Base-by-base conservation (phyloP, 2,113 vertebrate genomes). In the Albula glossodonta region DNA sequence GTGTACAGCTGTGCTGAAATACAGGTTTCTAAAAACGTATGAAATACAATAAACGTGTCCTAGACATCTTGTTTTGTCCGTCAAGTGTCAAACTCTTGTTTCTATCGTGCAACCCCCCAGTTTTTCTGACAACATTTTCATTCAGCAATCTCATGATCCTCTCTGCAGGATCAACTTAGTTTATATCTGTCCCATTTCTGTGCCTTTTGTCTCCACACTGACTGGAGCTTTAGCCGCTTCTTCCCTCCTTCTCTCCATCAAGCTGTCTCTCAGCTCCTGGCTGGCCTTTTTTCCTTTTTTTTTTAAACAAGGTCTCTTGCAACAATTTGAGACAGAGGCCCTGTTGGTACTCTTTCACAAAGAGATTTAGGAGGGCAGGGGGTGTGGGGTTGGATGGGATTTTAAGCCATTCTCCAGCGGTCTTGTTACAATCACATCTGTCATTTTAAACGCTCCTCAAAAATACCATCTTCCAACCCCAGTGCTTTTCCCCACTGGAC, bases 1-100 rank as follows among this genome's bases (percentile, higher is more conserved):
- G 91, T 93, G 92, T 93, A 93, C 88, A 88, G 89, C 92, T 53
- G 87, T 89, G 88, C 91, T 90, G 90, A 91, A 91, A 93, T 93
- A 93, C 89, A 89, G 90, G 87, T 93, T 92, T 90, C 93, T 93
- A 91, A 90, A 89, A 91, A 91, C 82, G 66, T 90, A 88, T 77
- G 74, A 88, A 86, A 86, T 83, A 94, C 87, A 88, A 91, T 90
- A 84, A 60, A 86, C 84, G 83, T 88, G 90, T 89, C 87, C 82
- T 83, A 84, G 86, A 82, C 78, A 63, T 77, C 31, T 22, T 74
- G 22, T 79, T 57, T 8, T 50, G 70, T 84, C 85, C 9, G 49
- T 81, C 66, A 57, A 80, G 57, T 77, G 82, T 52, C 17, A 81
- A 87, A 53, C 84, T 92, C 92, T 92, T 89, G 90, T 86, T 87